Base-by-base conservation (phyloP, 2,113 vertebrate genomes). In the Toxotes chatareus region DNA sequence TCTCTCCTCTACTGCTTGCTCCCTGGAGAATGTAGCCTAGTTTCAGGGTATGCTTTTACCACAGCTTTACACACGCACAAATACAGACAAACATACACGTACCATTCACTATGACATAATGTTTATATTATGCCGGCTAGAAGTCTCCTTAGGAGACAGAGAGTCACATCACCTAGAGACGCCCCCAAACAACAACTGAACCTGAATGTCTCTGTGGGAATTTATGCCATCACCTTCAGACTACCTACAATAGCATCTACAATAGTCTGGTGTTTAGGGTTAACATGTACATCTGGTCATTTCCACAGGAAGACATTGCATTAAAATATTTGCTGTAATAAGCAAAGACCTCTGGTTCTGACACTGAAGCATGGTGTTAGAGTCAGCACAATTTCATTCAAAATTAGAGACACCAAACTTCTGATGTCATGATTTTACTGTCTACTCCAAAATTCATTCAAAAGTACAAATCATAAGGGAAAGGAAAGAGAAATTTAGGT, bases 21-120 rank as follows among this genome's bases (percentile, higher is more conserved):
- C 36, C 49, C 62, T 60, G 31, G 76, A 79, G 53, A 83, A 36
- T 19, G 16, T 42, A 53, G 68, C 1, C 7, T 17, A 13, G 59
- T 84, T 46, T 82, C 77, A 44, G 42, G 60, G 27, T 53, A 63
- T 51, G 47, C 60, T 21, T 42, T 27, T 32, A 80, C 31, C 32
- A n/a, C 60, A 72, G 55, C 60, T 40, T 73, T 36, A 53, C 44
- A 59, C 23, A 80, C 36, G 32, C 13, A 65, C 53, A 59, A 38
- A 76, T 36, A 57, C 44, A 70, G 56, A 62, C 76, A 47, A 40
- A 56, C 16, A 56, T 49, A 42, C 46, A 75, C 7, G 12, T 44
- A 80, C 23, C 36, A 32, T 62, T 86, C 64, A 83, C 38, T 38
- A 63, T 82, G 76, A 84, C 69, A 79, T 82, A 65, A 76, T 89